phyloP scores from a whole-genome alignment of 2,888 invertebrate species.

The Ormyrus nitidulus region DNA sequence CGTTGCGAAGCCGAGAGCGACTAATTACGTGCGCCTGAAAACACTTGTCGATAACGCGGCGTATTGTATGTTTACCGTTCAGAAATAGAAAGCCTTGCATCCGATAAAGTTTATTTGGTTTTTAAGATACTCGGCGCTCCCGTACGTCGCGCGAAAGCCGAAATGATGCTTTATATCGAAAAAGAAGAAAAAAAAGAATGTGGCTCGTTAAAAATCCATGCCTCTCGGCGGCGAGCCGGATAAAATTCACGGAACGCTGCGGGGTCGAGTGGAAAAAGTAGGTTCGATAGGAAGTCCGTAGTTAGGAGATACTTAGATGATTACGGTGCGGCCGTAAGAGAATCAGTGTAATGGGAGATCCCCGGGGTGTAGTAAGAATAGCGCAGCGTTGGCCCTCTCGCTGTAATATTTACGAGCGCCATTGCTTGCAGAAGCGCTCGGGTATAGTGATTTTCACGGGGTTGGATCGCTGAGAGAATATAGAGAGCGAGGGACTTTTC shows the following conservation, averaged over 20 bases:
- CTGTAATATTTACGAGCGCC: slow-evolving; percentile 72
- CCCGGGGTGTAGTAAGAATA: slow-evolving; percentile 68
- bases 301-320: slow-evolving; percentile 71
- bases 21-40: not conserved
- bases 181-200: not conserved
- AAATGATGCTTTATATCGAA: not conserved
- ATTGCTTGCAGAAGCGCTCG: slow-evolving; percentile 62
- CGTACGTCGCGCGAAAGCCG: not conserved
- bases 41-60: slow-evolving; percentile 43
- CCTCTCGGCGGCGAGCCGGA: no score
- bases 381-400: slow-evolving; percentile 59
- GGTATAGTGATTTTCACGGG: slow-evolving; percentile 68
- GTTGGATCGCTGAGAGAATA: not conserved
- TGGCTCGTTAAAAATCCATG: no score
- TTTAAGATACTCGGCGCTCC: not conserved
- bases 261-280: no score
- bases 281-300: slow-evolving; percentile 1
- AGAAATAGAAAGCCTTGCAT: slow-evolving; percentile 23
- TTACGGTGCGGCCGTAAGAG: slow-evolving; percentile 67
- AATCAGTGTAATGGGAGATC: slow-evolving; percentile 73
- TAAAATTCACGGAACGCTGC: no score
- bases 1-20: no score
- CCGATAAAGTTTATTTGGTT: not conserved
- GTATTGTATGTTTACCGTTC: not conserved
- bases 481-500: slow-evolving; percentile 6